These are phyloP conservation scores for Aphaenogaster rudis DNA, from an alignment of 1,140 invertebrate genomes.

Conservation along the genomic window DNA sequence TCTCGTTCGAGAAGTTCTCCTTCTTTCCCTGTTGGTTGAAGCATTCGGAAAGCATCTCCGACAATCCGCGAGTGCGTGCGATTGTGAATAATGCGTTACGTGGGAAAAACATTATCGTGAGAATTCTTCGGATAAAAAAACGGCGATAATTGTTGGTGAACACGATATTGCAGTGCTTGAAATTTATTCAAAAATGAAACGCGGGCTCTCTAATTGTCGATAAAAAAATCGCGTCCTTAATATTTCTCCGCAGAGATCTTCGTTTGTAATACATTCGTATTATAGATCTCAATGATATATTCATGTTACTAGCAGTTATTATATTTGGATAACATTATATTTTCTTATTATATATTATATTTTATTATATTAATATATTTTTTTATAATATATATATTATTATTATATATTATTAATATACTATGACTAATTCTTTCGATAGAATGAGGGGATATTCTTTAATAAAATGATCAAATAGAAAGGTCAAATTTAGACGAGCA, in stretches of 20 bases:
- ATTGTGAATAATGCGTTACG: not conserved
- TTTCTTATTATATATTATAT: not conserved
- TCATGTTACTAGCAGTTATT: not conserved
- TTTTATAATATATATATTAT: not conserved
- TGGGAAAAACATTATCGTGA: conserved; percentile 14
- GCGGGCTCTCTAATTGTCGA: not conserved
- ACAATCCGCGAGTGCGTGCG: conserved; percentile 1
- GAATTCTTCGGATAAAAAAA: not conserved
- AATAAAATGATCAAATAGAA: not conserved
- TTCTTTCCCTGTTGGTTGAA: not conserved
- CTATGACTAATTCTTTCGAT: not conserved
- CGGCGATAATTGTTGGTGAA: not conserved
- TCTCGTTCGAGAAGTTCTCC: not conserved
- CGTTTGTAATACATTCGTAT: not conserved
- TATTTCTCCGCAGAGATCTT: not conserved
- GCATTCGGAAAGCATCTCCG: not conserved
- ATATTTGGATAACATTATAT: not conserved
- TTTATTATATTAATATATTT: not conserved
- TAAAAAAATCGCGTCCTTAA: not conserved
- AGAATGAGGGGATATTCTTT: not conserved
- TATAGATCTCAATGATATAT: not conserved
- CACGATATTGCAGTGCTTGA: not conserved
- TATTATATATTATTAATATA: not conserved
- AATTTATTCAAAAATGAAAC: not conserved
- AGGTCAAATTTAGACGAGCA: too few relatives aligned